Evolutionary conservation across 2,113 vertebrate species (phyloP).

Genomic region (Burhinus oedicnemus): DNA sequence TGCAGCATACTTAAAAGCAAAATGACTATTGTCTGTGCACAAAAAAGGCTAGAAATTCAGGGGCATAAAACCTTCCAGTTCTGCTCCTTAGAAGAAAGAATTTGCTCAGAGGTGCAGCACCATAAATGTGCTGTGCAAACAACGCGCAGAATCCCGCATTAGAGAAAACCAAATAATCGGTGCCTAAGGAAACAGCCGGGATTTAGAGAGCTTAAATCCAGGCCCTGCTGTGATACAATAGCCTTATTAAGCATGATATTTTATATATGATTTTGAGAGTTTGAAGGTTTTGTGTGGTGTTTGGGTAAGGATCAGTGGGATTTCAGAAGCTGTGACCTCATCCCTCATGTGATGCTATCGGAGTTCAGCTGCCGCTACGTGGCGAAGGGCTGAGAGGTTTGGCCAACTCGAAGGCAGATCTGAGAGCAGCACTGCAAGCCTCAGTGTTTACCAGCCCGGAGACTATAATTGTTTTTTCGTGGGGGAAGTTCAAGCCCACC

Average conservation of each 20-base stretch:
- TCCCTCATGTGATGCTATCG: background rate
- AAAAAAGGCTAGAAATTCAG: background rate
- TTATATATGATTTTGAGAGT: constrained; percentile 24
- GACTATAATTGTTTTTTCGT: constrained; percentile 8
- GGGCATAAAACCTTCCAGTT: background rate
- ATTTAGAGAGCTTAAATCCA: constrained; percentile 48
- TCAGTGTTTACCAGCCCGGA: constrained; percentile 31
- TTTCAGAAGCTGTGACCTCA: constrained; percentile 64
- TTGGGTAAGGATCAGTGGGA: constrained; percentile 68
- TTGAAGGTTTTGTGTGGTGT: constrained; percentile 36
- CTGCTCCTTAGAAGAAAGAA: background rate
- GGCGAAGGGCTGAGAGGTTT: background rate
- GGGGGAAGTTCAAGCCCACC: constrained; percentile 57
- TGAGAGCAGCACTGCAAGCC: background rate
- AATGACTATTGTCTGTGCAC: background rate
- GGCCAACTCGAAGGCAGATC: background rate
- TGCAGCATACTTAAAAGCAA: background rate
- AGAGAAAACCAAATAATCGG: constrained; percentile 17
- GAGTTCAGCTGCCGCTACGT: background rate
- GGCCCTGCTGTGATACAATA: constrained; percentile 55
- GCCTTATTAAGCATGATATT: constrained; percentile 58
- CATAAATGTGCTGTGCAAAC: constrained; percentile 18
- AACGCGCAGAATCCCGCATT: background rate
- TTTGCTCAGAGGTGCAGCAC: background rate
- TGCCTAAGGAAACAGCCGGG: constrained; percentile 49